Evolutionary conservation across 2,113 vertebrate species (phyloP), one percentile per base, ranked within the genome.

Genomic region (Leucopternis melanops): DNA sequence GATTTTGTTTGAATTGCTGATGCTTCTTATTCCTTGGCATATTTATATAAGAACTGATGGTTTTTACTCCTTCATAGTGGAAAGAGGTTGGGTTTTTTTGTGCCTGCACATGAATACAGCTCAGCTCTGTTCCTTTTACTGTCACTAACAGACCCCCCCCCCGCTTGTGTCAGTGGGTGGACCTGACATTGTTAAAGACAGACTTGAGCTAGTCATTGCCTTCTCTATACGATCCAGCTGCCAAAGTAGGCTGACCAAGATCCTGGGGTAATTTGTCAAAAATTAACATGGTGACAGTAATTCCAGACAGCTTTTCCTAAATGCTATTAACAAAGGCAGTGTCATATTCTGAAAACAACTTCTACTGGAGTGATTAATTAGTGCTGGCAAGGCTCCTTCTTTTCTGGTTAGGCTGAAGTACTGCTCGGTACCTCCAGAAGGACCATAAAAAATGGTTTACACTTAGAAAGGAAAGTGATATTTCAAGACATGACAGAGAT

Each of bases 251-350:
- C 47, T 73, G 67, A 91, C 74, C 71, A 88, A 75, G 44, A 70
- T 88, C 44, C 52, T 83, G 47, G 13, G 59, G 71, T 84, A 91
- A 94, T 94, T 86, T 88, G 47, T 95, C 86, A 96, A 91, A 95
- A 95, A 82, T 74, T 95, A 91, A 72, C 47, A 36, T 9, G 18
- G 22, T 94, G 90, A 81, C 81, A 94, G 69, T 87, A 78, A 81
- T 71, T 89, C 40, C 66, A 85, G 90, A 45, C 52, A 85, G 58
- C 45, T 90, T 90, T 83, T 92, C 45, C 74, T 94, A 89, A 92
- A 89, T 69, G 31, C 17, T 93, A 25, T 92, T 95, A 90, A 88
- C 44, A 97, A 95, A 92, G 34, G 10, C 67, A 83, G 27, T 40
- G 29, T 62, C 67, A 36, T 45, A 55, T 69, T 83, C 66, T 72